A percentile compares a stretch with the other conserved stretches of the same genome.
These are phyloP conservation scores for Phalloptychus januarius DNA, from an alignment of 2,797 vertebrate species.

Conservation along the genomic window DNA sequence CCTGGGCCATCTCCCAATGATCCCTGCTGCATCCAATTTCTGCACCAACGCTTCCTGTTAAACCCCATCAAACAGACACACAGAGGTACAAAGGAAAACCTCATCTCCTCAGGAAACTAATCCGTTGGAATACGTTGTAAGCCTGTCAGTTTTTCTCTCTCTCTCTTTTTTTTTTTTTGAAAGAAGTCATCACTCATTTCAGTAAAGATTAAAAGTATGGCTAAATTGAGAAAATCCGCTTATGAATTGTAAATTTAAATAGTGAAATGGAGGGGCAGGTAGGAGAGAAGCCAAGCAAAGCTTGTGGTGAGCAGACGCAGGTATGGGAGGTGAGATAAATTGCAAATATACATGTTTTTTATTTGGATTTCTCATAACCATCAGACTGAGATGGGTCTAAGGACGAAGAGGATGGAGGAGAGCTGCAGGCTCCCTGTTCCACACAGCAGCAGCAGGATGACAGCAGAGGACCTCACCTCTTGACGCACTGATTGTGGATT, in stretches of 20 bases:
- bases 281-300: constrained; percentile 62
- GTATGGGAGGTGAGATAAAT: constrained; percentile 81
- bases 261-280: constrained; percentile 78
- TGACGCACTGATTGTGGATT: constrained; percentile 75
- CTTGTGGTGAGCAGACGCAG: constrained; percentile 66
- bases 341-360: constrained; percentile 79
- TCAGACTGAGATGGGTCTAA: constrained; percentile 48
- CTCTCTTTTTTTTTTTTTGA: constrained; percentile 81
- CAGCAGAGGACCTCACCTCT: constrained; percentile 65
- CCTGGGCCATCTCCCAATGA: constrained; percentile 93
- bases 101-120: constrained; percentile 99
- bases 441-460: constrained; percentile 30
- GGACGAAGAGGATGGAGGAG: constrained; percentile 36
- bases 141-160: constrained; percentile 87
- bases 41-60: constrained; percentile 96
- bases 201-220: constrained; percentile 99
- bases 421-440: constrained; percentile 32
- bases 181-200: constrained; percentile 99
- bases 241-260: constrained; percentile 99
- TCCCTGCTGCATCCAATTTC: constrained; percentile 99
- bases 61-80: constrained; percentile 99
- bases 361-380: constrained; percentile 71
- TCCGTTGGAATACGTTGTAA: constrained; percentile 96
- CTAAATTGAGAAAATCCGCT: constrained; percentile 99
- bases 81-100: constrained; percentile 95